These are phyloP conservation scores for Corythucha ciliata DNA, from an alignment of 2,888 invertebrate genomes.

Conservation along the genomic window DNA sequence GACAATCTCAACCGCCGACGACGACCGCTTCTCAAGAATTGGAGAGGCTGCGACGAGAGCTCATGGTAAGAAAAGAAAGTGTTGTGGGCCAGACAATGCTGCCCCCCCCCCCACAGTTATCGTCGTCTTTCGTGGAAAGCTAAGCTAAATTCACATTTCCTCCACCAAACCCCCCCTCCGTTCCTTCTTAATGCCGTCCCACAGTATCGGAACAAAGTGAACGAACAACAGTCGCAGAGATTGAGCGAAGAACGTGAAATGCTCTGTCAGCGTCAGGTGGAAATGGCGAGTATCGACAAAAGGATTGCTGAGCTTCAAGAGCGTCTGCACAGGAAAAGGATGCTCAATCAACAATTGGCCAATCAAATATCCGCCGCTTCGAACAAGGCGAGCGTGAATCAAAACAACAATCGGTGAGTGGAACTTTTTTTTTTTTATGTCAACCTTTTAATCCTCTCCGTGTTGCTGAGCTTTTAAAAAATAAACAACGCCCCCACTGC, in stretches of 20 bases:
- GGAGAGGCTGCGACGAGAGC: conserved; percentile 82
- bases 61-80: conserved; percentile 79
- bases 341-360: conserved; percentile 67
- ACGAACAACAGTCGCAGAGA: conserved; percentile 87
- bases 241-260: conserved; percentile 82
- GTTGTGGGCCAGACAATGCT: too few relatives aligned
- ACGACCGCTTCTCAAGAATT: conserved; percentile 71
- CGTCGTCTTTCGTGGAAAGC: background rate
- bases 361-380: conserved; percentile 49
- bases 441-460: too few relatives aligned
- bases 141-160: conserved; percentile 4
- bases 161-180: too few relatives aligned
- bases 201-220: conserved; percentile 94
- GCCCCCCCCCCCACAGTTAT: background rate
- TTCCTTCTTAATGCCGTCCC: too few relatives aligned
- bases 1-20: conserved; percentile 40
- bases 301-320: conserved; percentile 90
- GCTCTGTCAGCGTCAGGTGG: conserved; percentile 78
- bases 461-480: too few relatives aligned
- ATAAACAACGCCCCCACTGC: too few relatives aligned
- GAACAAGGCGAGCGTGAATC: conserved; percentile 31
- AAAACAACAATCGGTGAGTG: conserved; percentile 32
- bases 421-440: background rate
- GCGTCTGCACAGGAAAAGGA: conserved; percentile 75
- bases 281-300: conserved; percentile 84